phyloP scores from a whole-genome alignment of 2,888 invertebrate species.

The Trachelus stipa region DNA sequence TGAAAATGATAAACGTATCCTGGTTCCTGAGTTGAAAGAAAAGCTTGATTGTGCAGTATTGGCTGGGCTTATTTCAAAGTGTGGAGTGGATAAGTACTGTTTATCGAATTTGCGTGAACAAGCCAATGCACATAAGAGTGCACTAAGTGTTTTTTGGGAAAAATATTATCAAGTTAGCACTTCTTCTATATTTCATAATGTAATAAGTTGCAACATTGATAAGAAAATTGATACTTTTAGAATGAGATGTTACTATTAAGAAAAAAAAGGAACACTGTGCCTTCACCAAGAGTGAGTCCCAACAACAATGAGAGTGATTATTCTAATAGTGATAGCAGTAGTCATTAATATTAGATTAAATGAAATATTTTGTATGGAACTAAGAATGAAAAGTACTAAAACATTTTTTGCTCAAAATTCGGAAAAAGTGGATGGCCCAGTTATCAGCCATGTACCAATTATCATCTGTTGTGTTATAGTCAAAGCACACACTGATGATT shows the following conservation, averaged over 20 bases:
- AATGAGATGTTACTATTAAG: neutral
- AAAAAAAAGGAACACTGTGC: neutral
- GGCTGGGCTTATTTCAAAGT: neutral
- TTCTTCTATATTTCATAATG: neutral
- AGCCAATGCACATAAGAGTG: neutral
- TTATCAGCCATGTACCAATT: too few relatives aligned
- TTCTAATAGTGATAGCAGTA: neutral
- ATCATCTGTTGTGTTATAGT: too few relatives aligned
- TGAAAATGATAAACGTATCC: neutral
- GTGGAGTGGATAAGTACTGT: neutral
- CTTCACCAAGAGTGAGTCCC: neutral
- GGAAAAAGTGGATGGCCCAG: too few relatives aligned
- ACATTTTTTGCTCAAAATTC: neutral
- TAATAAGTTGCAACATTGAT: neutral
- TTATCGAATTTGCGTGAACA: neutral
- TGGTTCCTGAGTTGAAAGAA: neutral
- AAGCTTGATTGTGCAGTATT: neutral
- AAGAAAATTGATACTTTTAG: neutral
- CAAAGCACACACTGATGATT: too few relatives aligned
- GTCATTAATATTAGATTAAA: neutral
- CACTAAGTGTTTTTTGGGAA: conserved; percentile 5
- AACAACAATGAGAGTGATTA: neutral
- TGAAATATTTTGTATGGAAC: neutral
- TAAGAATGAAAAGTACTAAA: neutral
- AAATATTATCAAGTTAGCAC: conserved; percentile 2